These are phyloP conservation scores for Pandion haliaetus DNA, from an alignment of 2,113 vertebrate genomes.

Conservation along the genomic window DNA sequence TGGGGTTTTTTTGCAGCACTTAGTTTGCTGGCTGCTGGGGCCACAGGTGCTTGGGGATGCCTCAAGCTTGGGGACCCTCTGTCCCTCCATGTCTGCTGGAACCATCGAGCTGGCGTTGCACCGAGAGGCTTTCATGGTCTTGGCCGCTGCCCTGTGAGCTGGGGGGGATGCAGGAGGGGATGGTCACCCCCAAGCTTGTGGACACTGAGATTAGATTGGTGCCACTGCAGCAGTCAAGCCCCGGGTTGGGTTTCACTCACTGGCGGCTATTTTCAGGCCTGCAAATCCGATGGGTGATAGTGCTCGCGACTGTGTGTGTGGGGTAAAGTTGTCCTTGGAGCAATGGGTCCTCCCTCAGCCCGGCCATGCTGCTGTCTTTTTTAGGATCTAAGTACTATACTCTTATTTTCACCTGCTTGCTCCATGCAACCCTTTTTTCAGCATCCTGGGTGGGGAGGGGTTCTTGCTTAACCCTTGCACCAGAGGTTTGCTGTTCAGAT, in stretches of 20 bases:
- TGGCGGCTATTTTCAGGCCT: not conserved
- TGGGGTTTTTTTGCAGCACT: not conserved
- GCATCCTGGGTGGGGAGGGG: not conserved
- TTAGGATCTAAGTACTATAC: not conserved
- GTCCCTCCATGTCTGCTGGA: not conserved
- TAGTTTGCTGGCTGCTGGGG: not conserved
- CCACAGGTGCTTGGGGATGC: not conserved
- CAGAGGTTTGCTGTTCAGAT: fast-evolving
- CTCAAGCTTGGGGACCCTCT: not conserved
- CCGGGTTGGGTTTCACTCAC: not conserved
- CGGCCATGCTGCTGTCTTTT: not conserved
- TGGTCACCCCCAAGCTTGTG: fast-evolving
- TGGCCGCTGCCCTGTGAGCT: fast-evolving
- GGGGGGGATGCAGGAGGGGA: not conserved
- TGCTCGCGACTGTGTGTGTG: fast-evolving
- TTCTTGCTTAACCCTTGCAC: not conserved
- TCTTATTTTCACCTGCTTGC: not conserved
- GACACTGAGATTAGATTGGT: not conserved
- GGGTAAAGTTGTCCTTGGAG: too few species aligned
- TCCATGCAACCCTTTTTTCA: not conserved
- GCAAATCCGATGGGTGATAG: not conserved
- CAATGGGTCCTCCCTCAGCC: not conserved
- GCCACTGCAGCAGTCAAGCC: fast-evolving
- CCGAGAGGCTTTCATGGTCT: not conserved
- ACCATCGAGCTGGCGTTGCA: fast-evolving